These are phyloP conservation scores for Mesembrinibis cayennensis DNA, from an alignment of 2,113 vertebrate genomes.

Conservation along the genomic window DNA sequence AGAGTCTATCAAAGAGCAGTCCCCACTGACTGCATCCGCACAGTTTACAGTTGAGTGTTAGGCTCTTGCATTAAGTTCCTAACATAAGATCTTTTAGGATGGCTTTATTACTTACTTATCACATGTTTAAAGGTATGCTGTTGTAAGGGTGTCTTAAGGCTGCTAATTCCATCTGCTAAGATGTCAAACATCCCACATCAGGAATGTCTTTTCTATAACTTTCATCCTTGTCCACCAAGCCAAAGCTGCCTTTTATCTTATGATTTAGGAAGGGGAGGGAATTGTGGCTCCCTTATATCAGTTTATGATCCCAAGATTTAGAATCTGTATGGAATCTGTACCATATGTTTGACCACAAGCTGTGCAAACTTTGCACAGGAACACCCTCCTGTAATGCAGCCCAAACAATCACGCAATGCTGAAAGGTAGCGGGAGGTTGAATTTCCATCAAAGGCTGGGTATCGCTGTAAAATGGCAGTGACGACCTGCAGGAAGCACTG, in stretches of 20 bases:
- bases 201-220: not conserved
- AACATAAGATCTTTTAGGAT: not conserved
- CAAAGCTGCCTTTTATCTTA: conserved; percentile 47
- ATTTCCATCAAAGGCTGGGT: not conserved
- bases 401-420: not conserved
- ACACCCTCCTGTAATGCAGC: not conserved
- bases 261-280: conserved; percentile 56
- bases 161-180: conserved; percentile 27
- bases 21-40: not conserved
- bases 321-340: conserved; percentile 52
- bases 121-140: not conserved
- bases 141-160: not conserved
- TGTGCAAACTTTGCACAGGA: not conserved
- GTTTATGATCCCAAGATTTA: conserved; percentile 62
- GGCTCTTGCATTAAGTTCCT: not conserved
- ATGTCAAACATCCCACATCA: not conserved
- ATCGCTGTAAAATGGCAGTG: not conserved
- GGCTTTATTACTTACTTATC: not conserved
- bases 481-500: not conserved
- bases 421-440: not conserved
- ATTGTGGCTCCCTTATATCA: conserved; percentile 35
- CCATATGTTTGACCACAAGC: conserved; percentile 47
- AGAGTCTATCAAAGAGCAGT: not conserved
- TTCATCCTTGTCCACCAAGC: not conserved
- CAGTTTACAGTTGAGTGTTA: not conserved